A percentile compares a stretch with the other conserved stretches of the same genome.
phyloP scores from a whole-genome alignment of 2,888 invertebrate genomes.

The Machimus rusticus region DNA sequence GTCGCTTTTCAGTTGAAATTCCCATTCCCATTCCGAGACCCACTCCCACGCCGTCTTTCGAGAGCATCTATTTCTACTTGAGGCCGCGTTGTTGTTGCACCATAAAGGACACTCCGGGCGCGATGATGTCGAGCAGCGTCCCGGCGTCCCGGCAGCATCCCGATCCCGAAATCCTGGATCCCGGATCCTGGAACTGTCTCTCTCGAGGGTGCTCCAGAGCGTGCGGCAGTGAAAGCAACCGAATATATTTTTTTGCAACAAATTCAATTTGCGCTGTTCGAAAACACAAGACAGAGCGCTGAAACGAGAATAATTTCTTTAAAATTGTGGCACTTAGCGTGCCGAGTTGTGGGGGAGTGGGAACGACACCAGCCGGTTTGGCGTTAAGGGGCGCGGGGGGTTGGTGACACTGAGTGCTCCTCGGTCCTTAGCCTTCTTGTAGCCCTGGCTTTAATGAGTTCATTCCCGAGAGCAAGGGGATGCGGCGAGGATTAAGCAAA shows the following conservation, averaged over 20 bases:
- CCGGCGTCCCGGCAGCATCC: neutral
- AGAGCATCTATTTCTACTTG: slow-evolving; percentile 21
- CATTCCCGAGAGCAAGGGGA: neutral
- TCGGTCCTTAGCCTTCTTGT: neutral
- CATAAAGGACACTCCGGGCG: slow-evolving; percentile 1
- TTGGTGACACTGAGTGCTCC: neutral
- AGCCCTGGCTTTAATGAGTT: slow-evolving; percentile 27
- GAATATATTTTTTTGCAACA: neutral
- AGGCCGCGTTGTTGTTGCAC: slow-evolving; percentile 1
- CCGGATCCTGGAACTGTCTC: neutral
- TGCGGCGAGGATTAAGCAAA: slow-evolving; percentile 14
- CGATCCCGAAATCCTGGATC: neutral
- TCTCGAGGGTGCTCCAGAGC: neutral
- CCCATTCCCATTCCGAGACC: neutral
- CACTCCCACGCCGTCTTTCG: neutral
- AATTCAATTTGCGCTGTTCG: slow-evolving; percentile 31
- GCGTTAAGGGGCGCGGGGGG: neutral
- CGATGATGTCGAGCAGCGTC: neutral
- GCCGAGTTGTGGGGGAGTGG: neutral
- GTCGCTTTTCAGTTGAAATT: neutral
- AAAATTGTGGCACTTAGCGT: slow-evolving; percentile 33
- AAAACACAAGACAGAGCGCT: slow-evolving; percentile 21
- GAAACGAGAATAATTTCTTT: slow-evolving; percentile 35
- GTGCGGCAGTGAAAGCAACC: neutral
- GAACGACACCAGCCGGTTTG: neutral